Conservation (phyloP, 2,113 vertebrate genomes). For the Vulpes ferrilata region DNA sequence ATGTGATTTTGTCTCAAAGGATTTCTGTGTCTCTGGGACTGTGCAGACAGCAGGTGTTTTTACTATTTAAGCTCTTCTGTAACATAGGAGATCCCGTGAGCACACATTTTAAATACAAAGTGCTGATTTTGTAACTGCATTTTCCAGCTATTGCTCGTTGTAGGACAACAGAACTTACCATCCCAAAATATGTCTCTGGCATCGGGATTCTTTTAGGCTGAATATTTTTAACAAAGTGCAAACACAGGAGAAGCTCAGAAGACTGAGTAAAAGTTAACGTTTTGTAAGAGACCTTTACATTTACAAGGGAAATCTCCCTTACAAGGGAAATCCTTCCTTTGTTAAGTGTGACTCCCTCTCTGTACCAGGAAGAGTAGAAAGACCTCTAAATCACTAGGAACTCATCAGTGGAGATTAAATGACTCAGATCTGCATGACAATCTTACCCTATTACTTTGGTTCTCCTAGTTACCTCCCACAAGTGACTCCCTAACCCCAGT, state of each 20-base stretch:
- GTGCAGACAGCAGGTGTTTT: background rate
- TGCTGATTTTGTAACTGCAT: background rate
- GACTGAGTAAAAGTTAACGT: background rate
- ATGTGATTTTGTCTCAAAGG: background rate
- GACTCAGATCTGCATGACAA: background rate
- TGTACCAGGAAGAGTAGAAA: background rate
- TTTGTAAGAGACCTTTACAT: background rate
- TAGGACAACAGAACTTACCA: background rate
- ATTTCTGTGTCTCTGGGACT: background rate
- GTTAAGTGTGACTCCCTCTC: background rate
- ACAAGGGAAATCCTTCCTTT: background rate
- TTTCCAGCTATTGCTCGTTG: constrained; percentile 22
- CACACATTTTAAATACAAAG: background rate
- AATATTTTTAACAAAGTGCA: background rate
- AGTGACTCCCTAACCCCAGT: background rate
- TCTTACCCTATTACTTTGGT: background rate
- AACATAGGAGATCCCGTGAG: background rate
- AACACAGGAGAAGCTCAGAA: background rate
- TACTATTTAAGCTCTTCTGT: constrained; percentile 4
- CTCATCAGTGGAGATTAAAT: background rate
- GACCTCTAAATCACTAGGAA: background rate
- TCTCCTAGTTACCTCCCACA: background rate
- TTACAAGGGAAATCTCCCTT: background rate
- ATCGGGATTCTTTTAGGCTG: background rate
- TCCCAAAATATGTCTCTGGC: background rate